A percentile compares a stretch with the other conserved stretches of the same genome.
Evolutionary conservation across 2,888 invertebrate species (phyloP).

Genomic region (Pimpla rufipes): DNA sequence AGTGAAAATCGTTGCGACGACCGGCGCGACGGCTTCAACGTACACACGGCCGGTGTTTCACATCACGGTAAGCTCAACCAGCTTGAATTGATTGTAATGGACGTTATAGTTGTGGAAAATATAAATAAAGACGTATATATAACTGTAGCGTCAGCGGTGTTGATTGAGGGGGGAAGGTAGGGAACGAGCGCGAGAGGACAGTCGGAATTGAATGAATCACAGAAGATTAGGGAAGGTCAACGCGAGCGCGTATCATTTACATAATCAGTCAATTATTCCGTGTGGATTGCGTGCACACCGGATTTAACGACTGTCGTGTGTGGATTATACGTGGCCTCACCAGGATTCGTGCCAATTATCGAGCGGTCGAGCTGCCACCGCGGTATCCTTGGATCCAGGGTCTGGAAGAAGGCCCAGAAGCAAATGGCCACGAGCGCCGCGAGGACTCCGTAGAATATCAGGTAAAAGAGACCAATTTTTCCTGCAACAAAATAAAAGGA

Average conservation of each 20-base stretch:
- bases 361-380: constrained; percentile 95
- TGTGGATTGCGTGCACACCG: constrained; percentile 42
- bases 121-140: constrained; percentile 20
- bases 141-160: constrained; percentile 8
- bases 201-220: constrained; percentile 67
- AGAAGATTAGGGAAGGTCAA: constrained; percentile 68
- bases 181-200: constrained; percentile 44
- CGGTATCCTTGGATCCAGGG: constrained; percentile 95
- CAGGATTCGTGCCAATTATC: constrained; percentile 98
- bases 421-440: constrained; percentile 97
- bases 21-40: not conserved
- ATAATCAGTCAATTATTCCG: constrained; percentile 66
- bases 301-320: constrained; percentile 41
- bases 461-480: constrained; percentile 97
- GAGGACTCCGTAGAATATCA: constrained; percentile 96
- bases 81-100: constrained; percentile 8
- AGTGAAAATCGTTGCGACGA: not conserved
- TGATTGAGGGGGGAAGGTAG: constrained; percentile 18
- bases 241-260: constrained; percentile 64
- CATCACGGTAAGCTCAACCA: constrained; percentile 12
- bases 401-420: constrained; percentile 97
- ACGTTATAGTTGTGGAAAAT: constrained; percentile 21
- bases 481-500: constrained; percentile 87
- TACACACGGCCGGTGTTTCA: not conserved
- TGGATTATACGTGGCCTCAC: constrained; percentile 82